Percentiles rank a stretch among this genome's conserved stretches.
Conservation (phyloP, 64 coral and sea anemone species). For the Trachythela sp. region DNA sequence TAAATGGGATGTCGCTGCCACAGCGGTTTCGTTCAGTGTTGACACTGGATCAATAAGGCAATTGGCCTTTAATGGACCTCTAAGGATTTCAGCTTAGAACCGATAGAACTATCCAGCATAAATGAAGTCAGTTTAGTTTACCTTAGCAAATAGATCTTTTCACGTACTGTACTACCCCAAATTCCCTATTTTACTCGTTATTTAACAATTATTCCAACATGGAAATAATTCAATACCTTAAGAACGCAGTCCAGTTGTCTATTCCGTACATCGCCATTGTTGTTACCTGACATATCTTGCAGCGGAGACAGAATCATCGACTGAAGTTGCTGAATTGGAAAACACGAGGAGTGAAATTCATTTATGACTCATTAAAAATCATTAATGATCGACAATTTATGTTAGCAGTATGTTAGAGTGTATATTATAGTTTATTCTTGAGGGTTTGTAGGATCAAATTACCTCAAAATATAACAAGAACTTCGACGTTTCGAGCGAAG, state of each 20-base stretch:
- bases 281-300: slow-evolving; percentile 88
- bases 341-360: background rate
- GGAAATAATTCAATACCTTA: slow-evolving; percentile 43
- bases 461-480: too few species aligned
- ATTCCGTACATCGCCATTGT: slow-evolving; percentile 74
- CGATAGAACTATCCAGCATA: too few species aligned
- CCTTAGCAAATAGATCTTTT: too few species aligned
- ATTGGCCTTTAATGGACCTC: too few species aligned
- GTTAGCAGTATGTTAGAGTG: too few species aligned
- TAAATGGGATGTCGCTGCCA: too few species aligned
- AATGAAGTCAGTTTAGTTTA: background rate
- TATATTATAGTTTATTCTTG: too few species aligned
- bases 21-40: background rate
- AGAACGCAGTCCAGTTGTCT: slow-evolving; percentile 95
- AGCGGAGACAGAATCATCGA: slow-evolving; percentile 75
- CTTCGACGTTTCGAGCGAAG: too few species aligned
- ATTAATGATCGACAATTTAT: background rate
- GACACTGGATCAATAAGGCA: too few species aligned
- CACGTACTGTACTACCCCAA: background rate
- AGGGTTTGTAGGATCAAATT: too few species aligned
- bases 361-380: background rate
- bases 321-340: slow-evolving; percentile 61
- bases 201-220: background rate
- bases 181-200: too few species aligned
- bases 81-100: too few species aligned